Conservation (phyloP, 53 echinoderm and acorn worm genomes). For the Paelopatides confundens region DNA sequence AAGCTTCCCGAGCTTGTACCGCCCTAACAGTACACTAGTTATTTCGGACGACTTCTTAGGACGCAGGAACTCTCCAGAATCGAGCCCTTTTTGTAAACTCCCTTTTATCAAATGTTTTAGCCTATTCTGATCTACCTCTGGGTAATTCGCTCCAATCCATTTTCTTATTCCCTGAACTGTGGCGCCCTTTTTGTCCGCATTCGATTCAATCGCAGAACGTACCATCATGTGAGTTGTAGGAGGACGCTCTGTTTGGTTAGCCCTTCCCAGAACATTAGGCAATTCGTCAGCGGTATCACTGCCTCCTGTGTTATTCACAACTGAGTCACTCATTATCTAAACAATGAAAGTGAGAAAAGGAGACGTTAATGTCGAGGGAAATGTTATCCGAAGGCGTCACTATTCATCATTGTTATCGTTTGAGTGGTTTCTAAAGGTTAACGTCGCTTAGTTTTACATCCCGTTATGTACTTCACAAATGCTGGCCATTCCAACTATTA, state of each 20-base stretch:
- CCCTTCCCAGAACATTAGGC: not conserved
- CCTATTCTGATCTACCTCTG: conserved; percentile 25
- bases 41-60: conserved; percentile 37
- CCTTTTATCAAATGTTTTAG: conserved; percentile 39
- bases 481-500: too few relatives aligned
- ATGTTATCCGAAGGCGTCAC: too few relatives aligned
- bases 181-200: conserved; percentile 60
- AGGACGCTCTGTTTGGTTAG: not conserved
- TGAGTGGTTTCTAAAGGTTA: too few relatives aligned
- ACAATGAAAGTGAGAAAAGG: not conserved
- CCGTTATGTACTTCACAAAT: too few relatives aligned
- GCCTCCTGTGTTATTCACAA: not conserved
- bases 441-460: too few relatives aligned
- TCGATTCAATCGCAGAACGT: conserved; percentile 43
- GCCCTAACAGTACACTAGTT: conserved; percentile 33
- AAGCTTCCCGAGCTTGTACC: conserved; percentile 65
- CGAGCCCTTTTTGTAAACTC: conserved; percentile 52
- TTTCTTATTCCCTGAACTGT: conserved; percentile 54
- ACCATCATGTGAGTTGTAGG: conserved; percentile 59
- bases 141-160: conserved; percentile 64
- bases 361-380: too few relatives aligned
- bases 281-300: not conserved
- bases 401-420: too few relatives aligned
- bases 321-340: not conserved
- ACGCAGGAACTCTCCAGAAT: conserved; percentile 43